These are phyloP conservation scores for Agrochola macilenta DNA, from an alignment of 2,888 invertebrate species.

Conservation along the genomic window DNA sequence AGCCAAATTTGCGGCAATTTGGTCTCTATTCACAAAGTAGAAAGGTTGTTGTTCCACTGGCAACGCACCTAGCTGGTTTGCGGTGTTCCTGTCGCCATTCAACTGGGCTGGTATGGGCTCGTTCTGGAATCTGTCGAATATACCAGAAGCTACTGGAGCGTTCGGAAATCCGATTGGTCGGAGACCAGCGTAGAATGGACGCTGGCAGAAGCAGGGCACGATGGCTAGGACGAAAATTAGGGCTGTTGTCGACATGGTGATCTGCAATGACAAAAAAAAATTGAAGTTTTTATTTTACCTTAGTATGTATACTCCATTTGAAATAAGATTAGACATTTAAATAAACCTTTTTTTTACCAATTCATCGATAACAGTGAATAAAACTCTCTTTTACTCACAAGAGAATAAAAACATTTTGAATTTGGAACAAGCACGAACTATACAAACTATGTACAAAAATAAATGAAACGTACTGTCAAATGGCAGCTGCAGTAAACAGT, in stretches of 20 bases:
- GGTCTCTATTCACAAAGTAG: constrained; percentile 72
- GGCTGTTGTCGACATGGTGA: constrained; percentile 44
- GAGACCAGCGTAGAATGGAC: constrained; percentile 90
- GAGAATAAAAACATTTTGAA: no score
- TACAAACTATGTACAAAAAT: no score
- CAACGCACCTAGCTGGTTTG: constrained; percentile 46
- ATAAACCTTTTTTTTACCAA: no score
- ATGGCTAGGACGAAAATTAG: constrained; percentile 49
- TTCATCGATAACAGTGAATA: no score
- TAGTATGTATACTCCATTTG: no score
- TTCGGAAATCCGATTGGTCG: constrained; percentile 58
- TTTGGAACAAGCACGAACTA: no score
- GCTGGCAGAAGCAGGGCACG: constrained; percentile 80
- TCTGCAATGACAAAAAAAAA: constrained; percentile 39
- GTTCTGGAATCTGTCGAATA: constrained; percentile 39
- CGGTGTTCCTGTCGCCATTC: constrained; percentile 72
- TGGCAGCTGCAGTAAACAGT: no score
- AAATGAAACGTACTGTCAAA: no score
- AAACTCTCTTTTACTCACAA: no score
- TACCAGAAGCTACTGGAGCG: constrained; percentile 9
- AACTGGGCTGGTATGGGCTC: constrained; percentile 57
- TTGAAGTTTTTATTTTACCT: background rate
- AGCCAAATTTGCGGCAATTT: constrained; percentile 50
- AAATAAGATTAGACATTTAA: no score
- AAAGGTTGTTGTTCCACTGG: constrained; percentile 67